phyloP scores from a whole-genome alignment of 2,888 invertebrate genomes.

The Marasmarcha lunaedactyla region DNA sequence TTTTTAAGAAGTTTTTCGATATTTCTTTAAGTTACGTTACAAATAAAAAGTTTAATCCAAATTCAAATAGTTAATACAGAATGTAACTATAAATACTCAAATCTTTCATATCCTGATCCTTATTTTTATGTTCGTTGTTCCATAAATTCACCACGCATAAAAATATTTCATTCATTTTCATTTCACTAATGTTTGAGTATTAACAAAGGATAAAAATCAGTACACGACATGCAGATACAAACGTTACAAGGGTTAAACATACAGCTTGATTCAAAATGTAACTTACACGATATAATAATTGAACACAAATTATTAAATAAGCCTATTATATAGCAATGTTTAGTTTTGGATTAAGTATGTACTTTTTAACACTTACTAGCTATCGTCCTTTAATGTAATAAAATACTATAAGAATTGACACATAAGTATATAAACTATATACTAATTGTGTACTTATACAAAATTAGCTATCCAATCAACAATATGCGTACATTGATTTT shows the following conservation, averaged over 20 bases:
- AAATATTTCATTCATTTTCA: background rate
- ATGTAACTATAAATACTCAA: too few species aligned
- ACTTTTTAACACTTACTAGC: constrained; percentile 62
- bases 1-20: too few species aligned
- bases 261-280: too few species aligned
- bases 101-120: constrained; percentile 5
- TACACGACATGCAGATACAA: too few species aligned
- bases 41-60: too few species aligned
- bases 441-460: constrained; percentile 70
- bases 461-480: constrained; percentile 66
- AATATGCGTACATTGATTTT: constrained; percentile 65
- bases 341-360: constrained; percentile 37
- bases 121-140: constrained; percentile 43
- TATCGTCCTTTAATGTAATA: constrained; percentile 67
- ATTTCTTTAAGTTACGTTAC: too few species aligned
- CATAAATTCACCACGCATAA: constrained; percentile 34
- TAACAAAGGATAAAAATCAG: too few species aligned
- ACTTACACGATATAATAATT: constrained; percentile 6
- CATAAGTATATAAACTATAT: constrained; percentile 73
- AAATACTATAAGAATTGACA: constrained; percentile 72
- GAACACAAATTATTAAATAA: constrained; percentile 34
- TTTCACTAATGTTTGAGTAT: background rate
- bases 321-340: constrained; percentile 48
- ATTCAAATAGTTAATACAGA: too few species aligned
- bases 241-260: too few species aligned